Evolutionary conservation across 2,888 invertebrate genomes (phyloP).

Genomic region (Cerastoderma edule): DNA sequence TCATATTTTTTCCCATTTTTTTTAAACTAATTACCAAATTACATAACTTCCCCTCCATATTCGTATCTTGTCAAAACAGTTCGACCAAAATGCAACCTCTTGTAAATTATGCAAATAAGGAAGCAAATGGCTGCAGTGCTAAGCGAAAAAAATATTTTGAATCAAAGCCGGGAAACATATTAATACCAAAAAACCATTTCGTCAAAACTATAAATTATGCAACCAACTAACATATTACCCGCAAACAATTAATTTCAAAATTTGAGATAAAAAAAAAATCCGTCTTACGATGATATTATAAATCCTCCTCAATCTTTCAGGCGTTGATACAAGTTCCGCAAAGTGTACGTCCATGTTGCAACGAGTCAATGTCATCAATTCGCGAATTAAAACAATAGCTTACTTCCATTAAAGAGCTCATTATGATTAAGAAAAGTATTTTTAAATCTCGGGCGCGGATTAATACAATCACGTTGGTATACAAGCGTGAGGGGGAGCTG

Average conservation of each 20-base stretch:
- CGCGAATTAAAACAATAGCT: conserved; percentile 38
- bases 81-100: too few relatives aligned
- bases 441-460: conserved; percentile 16
- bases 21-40: too few relatives aligned
- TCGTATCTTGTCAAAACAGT: too few relatives aligned
- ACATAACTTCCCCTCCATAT: too few relatives aligned
- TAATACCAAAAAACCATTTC: neutral
- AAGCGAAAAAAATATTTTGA: too few relatives aligned
- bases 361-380: conserved; percentile 14
- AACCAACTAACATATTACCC: neutral
- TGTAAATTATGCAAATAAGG: too few relatives aligned
- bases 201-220: neutral
- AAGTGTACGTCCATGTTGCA: conserved; percentile 41
- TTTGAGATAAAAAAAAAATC: neutral
- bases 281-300: conserved; percentile 33
- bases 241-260: neutral
- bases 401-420: conserved; percentile 47
- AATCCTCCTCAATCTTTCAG: conserved; percentile 54
- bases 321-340: conserved; percentile 47
- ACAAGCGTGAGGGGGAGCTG: conserved; percentile 1
- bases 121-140: too few relatives aligned
- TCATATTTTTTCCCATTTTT: too few relatives aligned
- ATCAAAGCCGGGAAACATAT: too few relatives aligned
- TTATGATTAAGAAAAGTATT: conserved; percentile 34
- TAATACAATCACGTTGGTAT: conserved; percentile 9